phyloP scores from a whole-genome alignment of 2,888 invertebrate genomes.

The Pediacus dermestoides region DNA sequence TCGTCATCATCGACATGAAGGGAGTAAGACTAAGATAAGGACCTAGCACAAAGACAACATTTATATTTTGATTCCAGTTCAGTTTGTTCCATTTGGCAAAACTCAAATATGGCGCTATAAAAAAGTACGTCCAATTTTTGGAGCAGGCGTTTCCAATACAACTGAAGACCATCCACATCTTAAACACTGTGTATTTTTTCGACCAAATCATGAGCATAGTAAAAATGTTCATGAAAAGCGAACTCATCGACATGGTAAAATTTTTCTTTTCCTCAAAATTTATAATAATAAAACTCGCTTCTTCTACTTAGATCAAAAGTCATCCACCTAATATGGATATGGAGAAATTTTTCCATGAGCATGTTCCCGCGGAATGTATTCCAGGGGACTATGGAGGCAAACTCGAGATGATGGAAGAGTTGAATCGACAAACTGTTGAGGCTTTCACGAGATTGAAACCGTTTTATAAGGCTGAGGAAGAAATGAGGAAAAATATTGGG shows the following conservation, averaged over 20 bases:
- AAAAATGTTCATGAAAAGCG: conserved; percentile 40
- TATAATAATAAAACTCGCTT: conserved; percentile 8
- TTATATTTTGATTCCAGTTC: no score
- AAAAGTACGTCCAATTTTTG: conserved; percentile 34
- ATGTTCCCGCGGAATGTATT: conserved; percentile 46
- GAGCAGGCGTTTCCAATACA: conserved; percentile 46
- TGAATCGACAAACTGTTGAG: conserved; percentile 12
- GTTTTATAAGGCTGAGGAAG: conserved; percentile 42
- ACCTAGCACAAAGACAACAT: background rate
- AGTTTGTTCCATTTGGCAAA: conserved; percentile 37
- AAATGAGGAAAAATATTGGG: conserved; percentile 28
- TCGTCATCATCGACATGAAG: background rate
- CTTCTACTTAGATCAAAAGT: conserved; percentile 55
- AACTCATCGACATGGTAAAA: conserved; percentile 34
- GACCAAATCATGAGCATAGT: conserved; percentile 44
- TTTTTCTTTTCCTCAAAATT: background rate
- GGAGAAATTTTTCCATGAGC: conserved; percentile 51
- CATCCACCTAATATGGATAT: conserved; percentile 57
- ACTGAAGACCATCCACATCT: conserved; percentile 47
- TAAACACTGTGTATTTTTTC: conserved; percentile 47
- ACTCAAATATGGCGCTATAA: conserved; percentile 30
- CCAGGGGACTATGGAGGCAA: conserved; percentile 60
- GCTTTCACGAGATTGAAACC: no score
- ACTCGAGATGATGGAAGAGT: conserved; percentile 12
- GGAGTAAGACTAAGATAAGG: conserved; percentile 22